Evolutionary conservation across 2,113 vertebrate species (phyloP), one percentile per base, ranked within the genome.

Genomic region (Stigmatopora argus): DNA sequence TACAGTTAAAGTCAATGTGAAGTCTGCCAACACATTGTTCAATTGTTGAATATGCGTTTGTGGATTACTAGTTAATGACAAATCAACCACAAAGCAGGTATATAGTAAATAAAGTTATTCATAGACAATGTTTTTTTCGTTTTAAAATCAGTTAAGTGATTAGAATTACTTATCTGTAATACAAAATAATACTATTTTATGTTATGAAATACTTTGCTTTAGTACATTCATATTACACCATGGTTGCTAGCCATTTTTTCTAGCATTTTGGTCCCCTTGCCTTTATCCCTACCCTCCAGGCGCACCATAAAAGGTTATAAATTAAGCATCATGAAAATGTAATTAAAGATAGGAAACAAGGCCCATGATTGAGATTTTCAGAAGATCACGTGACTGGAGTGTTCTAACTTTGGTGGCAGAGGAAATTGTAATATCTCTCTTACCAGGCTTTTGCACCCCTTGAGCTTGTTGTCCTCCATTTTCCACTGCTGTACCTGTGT

Each of bases 401-500:
- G 58, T 51, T 64, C 55, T 68, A 9, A 71, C 47, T 55, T 26
- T 7, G 41, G 45, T 26, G 3, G 68, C 66, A 75, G 26, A 74
- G 31, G 17, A 66, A 56, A 80, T 68, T 70, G n/a, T 80, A 71
- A 67, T 65, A 73, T 61, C 2, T 56, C 13, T 87, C 89, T 92
- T 92, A 92, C 91, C 90, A 78, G 87, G 84, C 55, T 84, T 90
- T 78, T 90, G 85, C 53, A 80, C 87, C 65, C 85, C 91, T 75
- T 87, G 90, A 71, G 87, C 78, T 44, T 90, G 90, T 47, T 95
- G 92, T 77, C 94, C 90, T 12, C 94, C 94, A 0, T 96, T 97
- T 81, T 93, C 92, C 72, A 93, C 64, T 53, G 92, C 71, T 58
- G 92, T 75, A n/a, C 67, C 67, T 13, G 87, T 70, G 74, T 92